These are phyloP conservation scores for Brachylomia viminalis DNA, from an alignment of 2,888 invertebrate species.

Conservation along the genomic window DNA sequence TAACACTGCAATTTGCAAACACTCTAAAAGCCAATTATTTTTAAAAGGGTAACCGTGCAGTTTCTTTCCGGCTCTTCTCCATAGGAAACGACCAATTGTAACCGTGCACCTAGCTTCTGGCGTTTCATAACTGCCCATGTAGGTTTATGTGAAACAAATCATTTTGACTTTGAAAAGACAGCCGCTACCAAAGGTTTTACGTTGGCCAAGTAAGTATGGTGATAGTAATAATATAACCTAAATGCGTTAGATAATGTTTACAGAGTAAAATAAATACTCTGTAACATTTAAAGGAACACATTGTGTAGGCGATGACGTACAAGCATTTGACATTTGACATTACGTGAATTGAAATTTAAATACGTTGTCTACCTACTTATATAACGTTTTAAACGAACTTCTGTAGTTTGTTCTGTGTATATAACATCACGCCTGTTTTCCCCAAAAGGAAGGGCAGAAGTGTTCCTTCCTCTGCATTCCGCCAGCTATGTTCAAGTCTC, in stretches of 20 bases:
- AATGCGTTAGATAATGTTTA: neutral
- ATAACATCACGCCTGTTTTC: neutral
- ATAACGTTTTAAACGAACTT: neutral
- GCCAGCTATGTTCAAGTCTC: too few species aligned
- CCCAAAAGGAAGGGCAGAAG: neutral
- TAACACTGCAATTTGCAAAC: too few species aligned
- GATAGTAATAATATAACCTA: neutral
- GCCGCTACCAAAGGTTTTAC: too few species aligned
- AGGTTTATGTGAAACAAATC: too few species aligned
- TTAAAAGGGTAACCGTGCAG: too few species aligned
- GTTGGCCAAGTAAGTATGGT: too few species aligned
- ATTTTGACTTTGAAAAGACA: too few species aligned
- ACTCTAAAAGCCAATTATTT: too few species aligned
- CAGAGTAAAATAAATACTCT: neutral
- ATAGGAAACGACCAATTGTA: too few species aligned
- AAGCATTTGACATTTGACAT: slow-evolving; percentile 46
- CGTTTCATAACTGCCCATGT: too few species aligned
- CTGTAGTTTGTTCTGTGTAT: neutral
- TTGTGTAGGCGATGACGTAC: slow-evolving; percentile 26
- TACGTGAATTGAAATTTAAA: slow-evolving; percentile 48
- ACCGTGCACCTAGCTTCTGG: too few species aligned
- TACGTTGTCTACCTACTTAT: neutral
- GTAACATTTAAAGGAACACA: neutral
- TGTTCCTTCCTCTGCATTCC: neutral
- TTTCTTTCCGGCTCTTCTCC: too few species aligned